These are phyloP conservation scores for Taurulus bubalis DNA, from an alignment of 2,113 vertebrate species.

Conservation along the genomic window DNA sequence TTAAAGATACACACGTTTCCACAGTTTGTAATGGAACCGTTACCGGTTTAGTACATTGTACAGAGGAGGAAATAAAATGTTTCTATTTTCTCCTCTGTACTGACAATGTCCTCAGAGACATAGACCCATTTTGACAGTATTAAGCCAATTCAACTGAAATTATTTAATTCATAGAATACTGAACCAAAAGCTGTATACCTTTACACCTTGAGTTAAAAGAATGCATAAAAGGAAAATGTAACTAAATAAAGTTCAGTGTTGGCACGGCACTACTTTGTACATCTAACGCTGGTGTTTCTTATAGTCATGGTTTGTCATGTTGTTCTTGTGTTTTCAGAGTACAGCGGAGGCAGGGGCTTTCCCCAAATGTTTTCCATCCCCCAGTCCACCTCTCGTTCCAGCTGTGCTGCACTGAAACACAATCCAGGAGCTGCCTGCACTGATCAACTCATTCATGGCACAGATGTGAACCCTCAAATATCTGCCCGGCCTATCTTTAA, in stretches of 20 bases:
- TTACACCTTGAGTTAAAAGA: neutral
- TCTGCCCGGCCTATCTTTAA: constrained; percentile 46
- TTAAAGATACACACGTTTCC: no score
- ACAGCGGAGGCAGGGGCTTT: constrained; percentile 36
- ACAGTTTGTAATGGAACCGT: no score
- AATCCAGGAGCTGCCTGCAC: constrained; percentile 50
- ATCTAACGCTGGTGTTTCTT: neutral
- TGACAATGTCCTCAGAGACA: no score
- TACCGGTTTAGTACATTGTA: no score
- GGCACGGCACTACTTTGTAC: no score
- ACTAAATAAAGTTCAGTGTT: no score
- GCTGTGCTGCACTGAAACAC: constrained; percentile 74
- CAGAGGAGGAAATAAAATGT: neutral
- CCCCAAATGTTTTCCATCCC: constrained; percentile 40
- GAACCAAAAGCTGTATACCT: neutral
- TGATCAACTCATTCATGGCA: constrained; percentile 48
- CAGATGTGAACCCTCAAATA: constrained; percentile 61
- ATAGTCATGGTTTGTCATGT: constrained; percentile 23
- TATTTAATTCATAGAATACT: neutral
- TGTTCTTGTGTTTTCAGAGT: constrained; percentile 31
- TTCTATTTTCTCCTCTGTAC: neutral
- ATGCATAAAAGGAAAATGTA: neutral
- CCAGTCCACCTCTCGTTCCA: constrained; percentile 41
- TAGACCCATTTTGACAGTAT: no score
- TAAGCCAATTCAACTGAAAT: neutral